Conservation (phyloP, 2,113 vertebrate species). For the Grantiella picta region DNA sequence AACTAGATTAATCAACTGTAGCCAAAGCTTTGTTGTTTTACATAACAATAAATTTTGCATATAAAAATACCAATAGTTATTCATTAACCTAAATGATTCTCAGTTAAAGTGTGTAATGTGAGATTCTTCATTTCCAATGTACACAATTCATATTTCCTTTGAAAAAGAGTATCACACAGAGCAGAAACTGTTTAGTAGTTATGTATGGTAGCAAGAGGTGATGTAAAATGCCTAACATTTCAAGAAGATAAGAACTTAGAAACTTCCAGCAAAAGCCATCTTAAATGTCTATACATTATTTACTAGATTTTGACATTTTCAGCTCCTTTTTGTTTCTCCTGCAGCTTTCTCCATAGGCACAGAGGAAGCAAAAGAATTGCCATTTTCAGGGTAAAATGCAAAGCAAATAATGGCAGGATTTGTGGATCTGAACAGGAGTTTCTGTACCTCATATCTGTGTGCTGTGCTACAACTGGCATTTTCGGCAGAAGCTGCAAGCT, state of each 20-base stretch:
- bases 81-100: not conserved
- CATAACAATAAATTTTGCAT: not conserved
- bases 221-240: not conserved
- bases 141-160: not conserved
- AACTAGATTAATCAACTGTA: not conserved
- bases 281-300: not conserved
- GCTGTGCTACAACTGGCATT: not conserved
- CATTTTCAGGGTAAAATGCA: not conserved
- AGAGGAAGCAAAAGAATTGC: not conserved
- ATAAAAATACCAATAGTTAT: not conserved
- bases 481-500: not conserved
- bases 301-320: not conserved
- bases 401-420: not conserved
- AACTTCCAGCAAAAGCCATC: not conserved
- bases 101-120: not conserved
- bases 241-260: not conserved
- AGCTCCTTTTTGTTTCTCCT: not conserved
- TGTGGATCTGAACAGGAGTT: not conserved
- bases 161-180: not conserved
- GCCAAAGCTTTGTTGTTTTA: not conserved
- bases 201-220: not conserved
- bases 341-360: not conserved
- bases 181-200: not conserved
- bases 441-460: not conserved
- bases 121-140: not conserved